phyloP scores from a whole-genome alignment of 1,140 invertebrate genomes.

The Bombus polaris region DNA sequence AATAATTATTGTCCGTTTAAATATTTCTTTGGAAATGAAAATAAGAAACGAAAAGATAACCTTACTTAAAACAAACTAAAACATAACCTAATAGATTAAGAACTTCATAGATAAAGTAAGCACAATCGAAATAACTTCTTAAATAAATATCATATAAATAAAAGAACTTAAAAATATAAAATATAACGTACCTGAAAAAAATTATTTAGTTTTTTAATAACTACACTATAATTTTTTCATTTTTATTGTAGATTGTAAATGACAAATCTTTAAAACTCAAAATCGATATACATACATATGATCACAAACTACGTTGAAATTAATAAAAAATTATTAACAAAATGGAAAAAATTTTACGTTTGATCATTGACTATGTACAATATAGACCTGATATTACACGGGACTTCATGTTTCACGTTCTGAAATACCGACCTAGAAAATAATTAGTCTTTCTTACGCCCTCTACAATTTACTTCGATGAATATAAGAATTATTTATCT shows the following conservation, averaged over 20 bases:
- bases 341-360: neutral
- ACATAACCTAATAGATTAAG: constrained; percentile 11
- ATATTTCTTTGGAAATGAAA: neutral
- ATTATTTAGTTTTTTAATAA: neutral
- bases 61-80: neutral
- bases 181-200: neutral
- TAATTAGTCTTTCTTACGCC: no score
- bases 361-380: neutral
- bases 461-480: no score
- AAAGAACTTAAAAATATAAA: neutral
- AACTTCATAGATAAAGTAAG: neutral
- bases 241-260: neutral
- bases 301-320: neutral
- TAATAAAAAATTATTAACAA: neutral
- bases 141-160: neutral
- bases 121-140: neutral
- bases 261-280: neutral
- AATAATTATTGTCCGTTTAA: neutral
- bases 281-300: neutral
- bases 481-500: no score
- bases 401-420: no score
- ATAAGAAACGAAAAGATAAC: neutral
- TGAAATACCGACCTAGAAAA: no score
- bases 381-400: no score
- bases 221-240: neutral